Conservation (phyloP, 2,113 vertebrate species). For the Limnothrissa miodon region DNA sequence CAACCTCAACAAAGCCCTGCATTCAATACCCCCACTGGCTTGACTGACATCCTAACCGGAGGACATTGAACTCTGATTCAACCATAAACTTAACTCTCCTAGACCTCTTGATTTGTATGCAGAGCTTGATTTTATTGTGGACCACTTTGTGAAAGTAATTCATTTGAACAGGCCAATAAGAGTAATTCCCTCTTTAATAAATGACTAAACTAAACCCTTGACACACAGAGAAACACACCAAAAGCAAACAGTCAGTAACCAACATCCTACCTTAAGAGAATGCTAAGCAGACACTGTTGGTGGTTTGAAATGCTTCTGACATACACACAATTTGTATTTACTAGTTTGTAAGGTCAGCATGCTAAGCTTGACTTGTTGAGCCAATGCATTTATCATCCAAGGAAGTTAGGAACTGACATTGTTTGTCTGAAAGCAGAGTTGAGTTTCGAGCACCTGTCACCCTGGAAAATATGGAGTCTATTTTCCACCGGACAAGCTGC, state of each 20-base stretch:
- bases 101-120: neutral
- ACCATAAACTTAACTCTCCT: neutral
- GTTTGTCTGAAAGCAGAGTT: neutral
- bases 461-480: neutral
- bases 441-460: neutral
- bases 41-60: neutral
- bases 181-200: neutral
- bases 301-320: neutral
- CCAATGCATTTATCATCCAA: neutral
- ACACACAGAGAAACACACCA: neutral
- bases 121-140: neutral
- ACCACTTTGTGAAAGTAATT: neutral
- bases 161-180: neutral
- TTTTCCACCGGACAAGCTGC: neutral
- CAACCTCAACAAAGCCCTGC: neutral
- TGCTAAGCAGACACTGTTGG: too few species aligned
- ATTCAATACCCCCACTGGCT: neutral
- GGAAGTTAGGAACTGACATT: neutral
- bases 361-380: neutral
- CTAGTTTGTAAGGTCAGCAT: neutral
- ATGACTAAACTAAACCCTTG: neutral
- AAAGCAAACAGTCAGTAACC: neutral
- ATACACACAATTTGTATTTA: neutral
- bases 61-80: neutral
- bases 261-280: too few species aligned